Evolutionary conservation across 2,888 invertebrate species (phyloP), one percentile per base, ranked within the genome.

Genomic region (Epistrophe grossulariae): DNA sequence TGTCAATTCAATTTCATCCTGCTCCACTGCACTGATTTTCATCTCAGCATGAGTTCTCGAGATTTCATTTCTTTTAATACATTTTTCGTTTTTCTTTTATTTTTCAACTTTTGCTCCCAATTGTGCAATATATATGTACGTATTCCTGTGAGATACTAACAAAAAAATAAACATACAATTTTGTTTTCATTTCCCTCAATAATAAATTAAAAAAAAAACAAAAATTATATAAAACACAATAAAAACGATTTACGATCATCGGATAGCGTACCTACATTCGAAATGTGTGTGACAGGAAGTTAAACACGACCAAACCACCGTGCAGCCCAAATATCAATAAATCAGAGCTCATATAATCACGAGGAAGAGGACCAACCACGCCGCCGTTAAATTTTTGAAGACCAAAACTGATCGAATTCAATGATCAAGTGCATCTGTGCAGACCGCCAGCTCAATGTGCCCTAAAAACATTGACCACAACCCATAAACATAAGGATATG

Each of bases 11-110:
- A 79, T 76, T 87, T 83, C 79, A 83, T 83, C 87, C 87, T 87
- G 87, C 76, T 87, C 87, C 83, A 87, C 83, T 87, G 87, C 87
- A 83, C 87, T 87, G 87, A 87, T 87, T 87, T 83, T 48, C 87
- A 87, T 87, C 79, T 79, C 81, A 74, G 82, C 82, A 73, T 79
- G 85, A 64, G 59, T 57, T 78, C 60, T 28, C 31, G 8, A 9
- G 40, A 19, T 7, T 68, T 62, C 40, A 55, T 55, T 73, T 24
- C 24, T 24, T 24, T 24, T 24, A 24, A 24, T 24, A 24, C 24
- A 24, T 24, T 2, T 24, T 24, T 24, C 3, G 24, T 24, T 24
- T n/a, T 60, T 48, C 38, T 71, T 40, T 57, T 78, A 55, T 76
- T 70, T 43, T 48, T 17, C 1, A 31, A 48, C 45, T 50, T 72